phyloP scores from a whole-genome alignment of 1,140 invertebrate genomes.

The Neocloeon triangulifer region DNA sequence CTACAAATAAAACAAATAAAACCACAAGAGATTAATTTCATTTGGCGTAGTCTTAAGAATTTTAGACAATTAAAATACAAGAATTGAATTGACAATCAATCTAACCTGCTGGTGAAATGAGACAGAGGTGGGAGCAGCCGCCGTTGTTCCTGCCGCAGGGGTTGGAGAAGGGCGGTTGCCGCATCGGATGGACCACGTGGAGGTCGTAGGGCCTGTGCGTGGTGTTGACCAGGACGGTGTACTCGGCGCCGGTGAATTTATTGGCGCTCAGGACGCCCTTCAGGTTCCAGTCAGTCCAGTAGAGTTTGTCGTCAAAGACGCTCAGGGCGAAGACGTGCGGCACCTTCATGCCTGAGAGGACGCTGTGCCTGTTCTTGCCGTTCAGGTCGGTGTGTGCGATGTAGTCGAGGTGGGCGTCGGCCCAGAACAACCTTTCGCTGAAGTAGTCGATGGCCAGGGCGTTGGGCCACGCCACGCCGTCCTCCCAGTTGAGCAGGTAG shows the following conservation, averaged over 20 bases:
- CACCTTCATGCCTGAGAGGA: slow-evolving; percentile 54
- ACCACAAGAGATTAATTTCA: too few relatives aligned
- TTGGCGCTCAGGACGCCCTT: slow-evolving; percentile 69
- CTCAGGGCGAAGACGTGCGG: slow-evolving; percentile 88
- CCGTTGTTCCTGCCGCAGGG: slow-evolving; percentile 85
- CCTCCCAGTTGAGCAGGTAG: slow-evolving; percentile 70
- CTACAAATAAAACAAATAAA: too few relatives aligned
- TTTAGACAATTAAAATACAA: too few relatives aligned
- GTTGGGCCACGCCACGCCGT: slow-evolving; percentile 96
- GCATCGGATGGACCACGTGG: slow-evolving; percentile 53
- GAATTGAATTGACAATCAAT: too few relatives aligned
- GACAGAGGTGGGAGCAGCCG: slow-evolving; percentile 91
- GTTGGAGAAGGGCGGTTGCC: slow-evolving; percentile 66
- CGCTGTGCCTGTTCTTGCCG: slow-evolving; percentile 59
- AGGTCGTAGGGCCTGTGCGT: slow-evolving; percentile 89
- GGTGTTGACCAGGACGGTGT: slow-evolving; percentile 64
- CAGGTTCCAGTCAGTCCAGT: slow-evolving; percentile 97
- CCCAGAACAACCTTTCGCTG: slow-evolving; percentile 85
- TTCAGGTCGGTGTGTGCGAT: slow-evolving; percentile 86
- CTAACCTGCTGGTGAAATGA: slow-evolving; percentile 48
- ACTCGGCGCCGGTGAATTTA: slow-evolving; percentile 53
- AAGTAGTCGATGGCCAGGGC: slow-evolving; percentile 94
- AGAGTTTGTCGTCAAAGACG: slow-evolving; percentile 84
- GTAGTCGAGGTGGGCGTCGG: slow-evolving; percentile 95
- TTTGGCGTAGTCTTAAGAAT: too few relatives aligned